phyloP scores from a whole-genome alignment of 2,888 invertebrate species.

The Phalera bucephala region DNA sequence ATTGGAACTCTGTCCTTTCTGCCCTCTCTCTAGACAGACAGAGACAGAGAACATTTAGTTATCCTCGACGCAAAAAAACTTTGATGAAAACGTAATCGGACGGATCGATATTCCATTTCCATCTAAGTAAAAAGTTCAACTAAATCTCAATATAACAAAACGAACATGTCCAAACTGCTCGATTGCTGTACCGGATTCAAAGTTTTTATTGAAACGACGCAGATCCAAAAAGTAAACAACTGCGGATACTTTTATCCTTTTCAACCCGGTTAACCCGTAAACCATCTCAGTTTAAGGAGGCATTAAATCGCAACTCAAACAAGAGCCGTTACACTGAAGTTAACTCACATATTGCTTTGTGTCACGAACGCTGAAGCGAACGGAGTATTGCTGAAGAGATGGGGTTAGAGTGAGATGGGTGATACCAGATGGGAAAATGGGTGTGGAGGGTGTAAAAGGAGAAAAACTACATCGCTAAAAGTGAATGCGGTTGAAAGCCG shows the following conservation, averaged over 20 bases:
- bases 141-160: conserved; percentile 39
- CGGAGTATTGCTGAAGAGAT: conserved; percentile 62
- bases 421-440: conserved; percentile 67
- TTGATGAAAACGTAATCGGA: conserved; percentile 23
- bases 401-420: conserved; percentile 66
- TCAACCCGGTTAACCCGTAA: conserved; percentile 80
- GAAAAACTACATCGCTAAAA: conserved; percentile 83
- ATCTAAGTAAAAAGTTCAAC: conserved; percentile 33
- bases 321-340: conserved; percentile 81
- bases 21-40: too few species aligned
- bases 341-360: conserved; percentile 83
- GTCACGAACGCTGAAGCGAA: conserved; percentile 80
- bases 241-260: conserved; percentile 76
- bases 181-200: conserved; percentile 64
- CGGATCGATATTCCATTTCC: conserved; percentile 37
- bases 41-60: too few species aligned
- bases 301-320: conserved; percentile 84
- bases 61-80: too few species aligned
- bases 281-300: conserved; percentile 83
- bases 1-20: too few species aligned
- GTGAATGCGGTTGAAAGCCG: conserved; percentile 83
- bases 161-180: conserved; percentile 46
- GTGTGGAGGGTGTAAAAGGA: conserved; percentile 79
- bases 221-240: conserved; percentile 75
- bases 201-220: conserved; percentile 68